phyloP scores from a whole-genome alignment of 1,140 invertebrate genomes.

The Popillia japonica region DNA sequence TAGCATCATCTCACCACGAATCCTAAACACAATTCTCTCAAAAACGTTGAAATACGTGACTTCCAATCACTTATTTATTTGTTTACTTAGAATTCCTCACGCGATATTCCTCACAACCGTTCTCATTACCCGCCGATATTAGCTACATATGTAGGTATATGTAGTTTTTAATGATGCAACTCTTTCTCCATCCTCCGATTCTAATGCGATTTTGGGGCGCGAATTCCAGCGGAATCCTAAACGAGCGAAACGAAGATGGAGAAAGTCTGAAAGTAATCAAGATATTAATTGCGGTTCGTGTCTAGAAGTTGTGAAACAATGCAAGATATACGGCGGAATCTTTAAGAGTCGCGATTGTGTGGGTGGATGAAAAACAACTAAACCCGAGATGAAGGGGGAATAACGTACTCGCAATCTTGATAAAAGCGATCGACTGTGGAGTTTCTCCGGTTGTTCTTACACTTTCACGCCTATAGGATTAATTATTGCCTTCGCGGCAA shows the following conservation, averaged over 20 bases:
- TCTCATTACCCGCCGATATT: slow-evolving; percentile 12
- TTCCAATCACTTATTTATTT: slow-evolving; percentile 25
- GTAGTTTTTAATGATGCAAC: not conserved
- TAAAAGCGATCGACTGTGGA: not conserved
- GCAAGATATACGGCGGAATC: slow-evolving; percentile 5
- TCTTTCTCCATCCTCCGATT: not conserved
- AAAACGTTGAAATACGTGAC: not conserved
- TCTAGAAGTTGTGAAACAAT: slow-evolving; percentile 25
- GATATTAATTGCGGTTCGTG: slow-evolving; percentile 36
- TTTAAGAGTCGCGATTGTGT: not conserved
- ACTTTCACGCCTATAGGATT: too few species aligned
- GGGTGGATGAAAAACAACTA: not conserved
- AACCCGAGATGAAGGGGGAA: not conserved
- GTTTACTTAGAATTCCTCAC: slow-evolving; percentile 8
- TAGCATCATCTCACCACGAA: not conserved
- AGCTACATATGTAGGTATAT: slow-evolving; percentile 7
- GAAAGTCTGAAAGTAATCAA: slow-evolving; percentile 33
- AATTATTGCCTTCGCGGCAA: too few species aligned
- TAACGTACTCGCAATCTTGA: not conserved
- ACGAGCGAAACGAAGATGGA: not conserved
- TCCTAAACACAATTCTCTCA: not conserved
- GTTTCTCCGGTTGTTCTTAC: too few species aligned
- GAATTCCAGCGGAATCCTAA: not conserved
- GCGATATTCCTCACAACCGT: not conserved
- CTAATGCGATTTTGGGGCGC: not conserved